These are phyloP conservation scores for Montipora foliosa DNA, from an alignment of 64 coral and sea anemone species.

Conservation along the genomic window DNA sequence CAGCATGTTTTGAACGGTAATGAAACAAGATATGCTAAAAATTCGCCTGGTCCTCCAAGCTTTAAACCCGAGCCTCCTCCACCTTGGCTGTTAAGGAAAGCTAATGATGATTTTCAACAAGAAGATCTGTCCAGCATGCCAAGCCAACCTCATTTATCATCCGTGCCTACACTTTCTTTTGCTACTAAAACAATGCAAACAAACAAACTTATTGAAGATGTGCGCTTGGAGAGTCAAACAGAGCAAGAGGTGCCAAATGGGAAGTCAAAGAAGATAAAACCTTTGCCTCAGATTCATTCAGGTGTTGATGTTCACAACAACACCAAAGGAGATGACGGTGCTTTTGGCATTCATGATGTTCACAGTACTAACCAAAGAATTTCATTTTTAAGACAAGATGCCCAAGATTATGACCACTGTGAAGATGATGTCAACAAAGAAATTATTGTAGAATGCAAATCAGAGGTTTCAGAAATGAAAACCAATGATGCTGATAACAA, in stretches of 20 bases:
- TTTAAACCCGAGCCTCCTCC: conserved; percentile 72
- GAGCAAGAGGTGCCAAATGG: neutral
- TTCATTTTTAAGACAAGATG: conserved; percentile 25
- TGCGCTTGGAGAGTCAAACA: neutral
- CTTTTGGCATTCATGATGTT: neutral
- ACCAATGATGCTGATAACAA: neutral
- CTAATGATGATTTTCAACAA: neutral
- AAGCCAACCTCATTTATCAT: neutral
- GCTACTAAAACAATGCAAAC: neutral
- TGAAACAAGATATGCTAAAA: neutral
- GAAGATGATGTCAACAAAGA: neutral
- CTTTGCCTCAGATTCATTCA: conserved; percentile 33
- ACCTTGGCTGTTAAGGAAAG: neutral
- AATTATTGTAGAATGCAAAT: neutral
- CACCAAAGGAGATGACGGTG: neutral
- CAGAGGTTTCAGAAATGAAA: neutral
- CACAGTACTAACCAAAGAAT: neutral
- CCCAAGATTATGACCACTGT: neutral
- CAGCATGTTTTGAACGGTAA: neutral
- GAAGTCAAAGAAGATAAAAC: neutral
- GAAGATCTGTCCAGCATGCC: neutral
- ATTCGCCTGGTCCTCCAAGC: conserved; percentile 31
- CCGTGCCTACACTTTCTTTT: conserved; percentile 32
- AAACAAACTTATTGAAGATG: neutral
- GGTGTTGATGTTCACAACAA: neutral